A percentile compares a stretch with the other conserved stretches of the same genome.
These are phyloP conservation scores for Bombus polaris DNA, from an alignment of 1,140 invertebrate genomes.

Conservation along the genomic window DNA sequence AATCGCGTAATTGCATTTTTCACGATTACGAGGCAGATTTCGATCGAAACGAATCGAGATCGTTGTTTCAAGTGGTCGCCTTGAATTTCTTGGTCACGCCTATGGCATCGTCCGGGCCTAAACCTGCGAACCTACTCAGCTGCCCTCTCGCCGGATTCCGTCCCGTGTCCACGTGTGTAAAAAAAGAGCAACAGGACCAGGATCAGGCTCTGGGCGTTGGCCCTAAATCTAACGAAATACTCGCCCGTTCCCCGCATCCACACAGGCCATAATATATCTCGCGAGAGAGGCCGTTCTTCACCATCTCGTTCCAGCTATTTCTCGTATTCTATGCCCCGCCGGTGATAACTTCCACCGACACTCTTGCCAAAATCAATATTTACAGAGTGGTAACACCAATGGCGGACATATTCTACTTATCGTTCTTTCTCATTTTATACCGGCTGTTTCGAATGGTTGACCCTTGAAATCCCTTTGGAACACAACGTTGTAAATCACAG, in stretches of 20 bases:
- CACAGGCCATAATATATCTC: conserved; percentile 46
- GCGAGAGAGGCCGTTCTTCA: conserved; percentile 20
- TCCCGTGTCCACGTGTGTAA: conserved; percentile 60
- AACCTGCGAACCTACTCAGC: conserved; percentile 55
- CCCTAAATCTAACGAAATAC: conserved; percentile 71
- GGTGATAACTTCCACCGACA: conserved; percentile 23
- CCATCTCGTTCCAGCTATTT: background rate
- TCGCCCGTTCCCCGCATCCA: conserved; percentile 19
- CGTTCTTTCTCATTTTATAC: background rate
- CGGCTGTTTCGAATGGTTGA: too few relatives aligned
- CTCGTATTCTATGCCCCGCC: background rate
- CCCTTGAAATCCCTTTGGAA: too few relatives aligned
- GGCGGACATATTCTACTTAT: background rate
- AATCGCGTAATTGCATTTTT: background rate
- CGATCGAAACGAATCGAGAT: background rate
- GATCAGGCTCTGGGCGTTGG: conserved; percentile 60
- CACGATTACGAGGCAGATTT: too few relatives aligned
- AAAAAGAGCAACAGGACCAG: conserved; percentile 51
- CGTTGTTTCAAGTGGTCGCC: background rate
- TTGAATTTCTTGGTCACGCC: conserved; percentile 63
- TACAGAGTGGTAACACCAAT: conserved; percentile 15
- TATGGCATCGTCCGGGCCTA: conserved; percentile 59
- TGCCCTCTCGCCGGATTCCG: conserved; percentile 32
- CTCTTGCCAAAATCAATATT: conserved; percentile 29
- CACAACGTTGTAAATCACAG: background rate